Base-by-base conservation (phyloP, 2,888 invertebrate species). In the Eurytoma adleriae region DNA sequence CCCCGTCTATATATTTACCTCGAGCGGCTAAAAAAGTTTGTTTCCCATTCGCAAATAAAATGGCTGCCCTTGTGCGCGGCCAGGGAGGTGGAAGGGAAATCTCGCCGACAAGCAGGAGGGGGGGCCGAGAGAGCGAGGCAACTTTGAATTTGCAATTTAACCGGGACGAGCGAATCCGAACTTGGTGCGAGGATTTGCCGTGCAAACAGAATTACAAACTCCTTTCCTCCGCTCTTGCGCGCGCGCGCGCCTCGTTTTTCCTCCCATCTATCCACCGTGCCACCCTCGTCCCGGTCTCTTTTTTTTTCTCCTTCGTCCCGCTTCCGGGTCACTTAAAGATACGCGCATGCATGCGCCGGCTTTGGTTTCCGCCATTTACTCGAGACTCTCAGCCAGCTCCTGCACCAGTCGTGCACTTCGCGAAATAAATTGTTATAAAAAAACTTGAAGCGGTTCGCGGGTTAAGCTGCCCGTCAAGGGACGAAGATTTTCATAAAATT, bases 91-190 rank as follows among this genome's bases (percentile, higher is more conserved):
- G n/a, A 14, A 54, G 54, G 10, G 40, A 10, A 40, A 40, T 40
- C 40, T 7, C 40, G 40, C 40, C 40, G 40, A 40, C 40, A 54
- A 54, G 2, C 4, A 16, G n/a, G 3, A 14, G 5, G 13, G n/a
- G 54, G 54, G 54, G 54, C 14, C 24, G 24, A 24, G 54, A n/a
- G 54, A n/a, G 54, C 54, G n/a, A n/a, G n/a, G 61, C 12, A 61
- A 71, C 61, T 71, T 71, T 30, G 54, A 64, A 64, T 64, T 72
- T 72, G 72, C 72, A 64, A 72, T 72, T 72, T 72, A 72, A 24
- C 24, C 64, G 50, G 24, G 2, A 13, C 30, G 52, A 18, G 62
- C 66, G 52, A 67, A 52, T 67, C 13, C 67, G 52, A 67, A 52
- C 52, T 67, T 54, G 54, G 54, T n/a, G 54, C 24, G 7, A 10